Evolutionary conservation across 2,113 vertebrate species (phyloP).

Genomic region (Pyxicephalus adspersus): DNA sequence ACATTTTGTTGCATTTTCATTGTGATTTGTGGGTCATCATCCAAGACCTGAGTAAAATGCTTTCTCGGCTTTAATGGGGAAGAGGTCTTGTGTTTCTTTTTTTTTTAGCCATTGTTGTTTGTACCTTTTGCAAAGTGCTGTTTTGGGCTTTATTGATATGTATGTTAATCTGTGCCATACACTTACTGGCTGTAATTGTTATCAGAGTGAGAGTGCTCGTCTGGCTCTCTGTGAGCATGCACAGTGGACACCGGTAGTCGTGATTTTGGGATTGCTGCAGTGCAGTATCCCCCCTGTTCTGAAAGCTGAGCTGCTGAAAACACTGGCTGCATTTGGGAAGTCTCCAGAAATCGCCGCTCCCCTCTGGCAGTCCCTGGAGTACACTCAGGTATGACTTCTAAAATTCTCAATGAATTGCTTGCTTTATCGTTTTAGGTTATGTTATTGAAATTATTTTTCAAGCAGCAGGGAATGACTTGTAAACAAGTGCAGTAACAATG

Average conservation of each 20-base stretch:
- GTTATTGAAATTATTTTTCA: too few relatives aligned
- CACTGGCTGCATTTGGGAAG: slow-evolving; percentile 90
- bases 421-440: background rate
- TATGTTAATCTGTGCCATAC: too few relatives aligned
- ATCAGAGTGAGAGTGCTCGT: slow-evolving; percentile 93
- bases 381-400: slow-evolving; percentile 84
- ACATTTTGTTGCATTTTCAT: too few relatives aligned
- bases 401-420: background rate
- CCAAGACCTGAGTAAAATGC: too few relatives aligned
- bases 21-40: too few relatives aligned
- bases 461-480: too few relatives aligned
- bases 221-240: slow-evolving; percentile 94
- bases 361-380: slow-evolving; percentile 96
- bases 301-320: slow-evolving; percentile 87
- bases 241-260: slow-evolving; percentile 96
- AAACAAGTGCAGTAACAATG: too few relatives aligned
- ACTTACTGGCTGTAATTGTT: background rate
- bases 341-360: slow-evolving; percentile 95
- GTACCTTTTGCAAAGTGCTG: too few relatives aligned
- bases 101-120: background rate
- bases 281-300: slow-evolving; percentile 91
- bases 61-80: too few relatives aligned
- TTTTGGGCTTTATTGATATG: too few relatives aligned
- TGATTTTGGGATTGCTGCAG: slow-evolving; percentile 92
- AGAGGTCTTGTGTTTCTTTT: background rate